Evolutionary conservation across 2,888 invertebrate species (phyloP), one percentile per base, ranked within the genome.

Genomic region (Volucella bombylans): DNA sequence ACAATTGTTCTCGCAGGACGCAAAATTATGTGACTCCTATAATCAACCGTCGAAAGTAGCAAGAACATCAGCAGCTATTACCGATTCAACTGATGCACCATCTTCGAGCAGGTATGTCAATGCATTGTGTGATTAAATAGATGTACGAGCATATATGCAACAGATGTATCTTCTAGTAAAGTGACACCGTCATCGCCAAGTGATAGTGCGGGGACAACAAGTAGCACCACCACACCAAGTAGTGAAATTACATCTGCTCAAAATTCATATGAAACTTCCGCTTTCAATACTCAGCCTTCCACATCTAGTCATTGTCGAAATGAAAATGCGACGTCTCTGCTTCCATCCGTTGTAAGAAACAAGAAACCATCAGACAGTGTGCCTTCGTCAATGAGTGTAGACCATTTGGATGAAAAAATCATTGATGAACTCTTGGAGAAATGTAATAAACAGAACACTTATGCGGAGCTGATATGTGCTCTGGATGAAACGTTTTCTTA

Each of bases 1-100:
- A 87, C 95, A 96, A 89, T 92, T 98, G 82, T 97, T 97, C 90
- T 96, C 96, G 81, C 94, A 95, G 91, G 97, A 97, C 90, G 97
- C 97, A 23, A 93, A 94, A 87, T 93, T 98, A 41, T 98, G 98
- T 92, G 97, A 96, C 91, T 85, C 87, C 3, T 87, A 88, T 55
- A 88, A 68, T 57, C 94, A 94, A 88, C 94, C 94, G 10, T 95
- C 94, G 88, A 96, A 96, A 93, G 94, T 96, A 87, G 94, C 95
- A 55, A 93, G 95, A 87, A 95, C 95, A 76, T 90, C 92, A 54
- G 38, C 77, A 43, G 45, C 68, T 55, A 78, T 81, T 59, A 43
- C 45, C 0, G 73, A 71, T 47, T 14, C 14, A 15, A 82, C 50
- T 64, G 78, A 74, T 39, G 38, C 59, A 10, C 64, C 87, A 45